These are phyloP conservation scores for Archocentrus centrarchus DNA, from an alignment of 2,113 vertebrate species.

Conservation along the genomic window DNA sequence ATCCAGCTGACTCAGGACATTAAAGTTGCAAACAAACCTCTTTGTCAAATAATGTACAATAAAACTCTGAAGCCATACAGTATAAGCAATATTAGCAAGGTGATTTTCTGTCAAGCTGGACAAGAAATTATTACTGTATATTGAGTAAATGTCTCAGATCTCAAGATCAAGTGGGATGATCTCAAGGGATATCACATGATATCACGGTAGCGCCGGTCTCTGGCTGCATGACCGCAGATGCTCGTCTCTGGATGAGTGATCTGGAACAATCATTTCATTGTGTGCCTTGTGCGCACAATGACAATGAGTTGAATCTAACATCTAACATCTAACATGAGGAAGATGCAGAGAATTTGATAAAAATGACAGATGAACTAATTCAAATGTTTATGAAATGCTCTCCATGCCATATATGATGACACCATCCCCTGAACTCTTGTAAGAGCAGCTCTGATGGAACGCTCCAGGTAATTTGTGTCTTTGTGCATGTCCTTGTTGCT, in stretches of 20 bases:
- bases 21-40: not conserved
- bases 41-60: conserved; percentile 19
- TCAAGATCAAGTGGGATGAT: not conserved
- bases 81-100: not conserved
- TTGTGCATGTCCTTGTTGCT: conserved; percentile 13
- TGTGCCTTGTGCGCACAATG: no score
- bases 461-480: conserved; percentile 4
- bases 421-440: conserved; percentile 16
- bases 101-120: not conserved
- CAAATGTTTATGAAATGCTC: not conserved
- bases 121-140: no score
- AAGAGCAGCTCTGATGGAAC: conserved; percentile 15
- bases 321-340: not conserved
- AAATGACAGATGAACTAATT: not conserved
- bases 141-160: not conserved
- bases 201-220: no score
- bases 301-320: no score
- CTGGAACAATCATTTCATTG: no score
- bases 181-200: not conserved
- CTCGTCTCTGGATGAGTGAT: no score
- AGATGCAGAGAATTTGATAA: not conserved
- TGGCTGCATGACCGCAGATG: no score
- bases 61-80: not conserved
- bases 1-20: conserved; percentile 22
- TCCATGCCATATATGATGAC: conserved; percentile 15